A percentile compares a stretch with the other conserved stretches of the same genome.
These are phyloP conservation scores for Embidobia sp. DNA, from an alignment of 2,888 invertebrate genomes.

Conservation along the genomic window DNA sequence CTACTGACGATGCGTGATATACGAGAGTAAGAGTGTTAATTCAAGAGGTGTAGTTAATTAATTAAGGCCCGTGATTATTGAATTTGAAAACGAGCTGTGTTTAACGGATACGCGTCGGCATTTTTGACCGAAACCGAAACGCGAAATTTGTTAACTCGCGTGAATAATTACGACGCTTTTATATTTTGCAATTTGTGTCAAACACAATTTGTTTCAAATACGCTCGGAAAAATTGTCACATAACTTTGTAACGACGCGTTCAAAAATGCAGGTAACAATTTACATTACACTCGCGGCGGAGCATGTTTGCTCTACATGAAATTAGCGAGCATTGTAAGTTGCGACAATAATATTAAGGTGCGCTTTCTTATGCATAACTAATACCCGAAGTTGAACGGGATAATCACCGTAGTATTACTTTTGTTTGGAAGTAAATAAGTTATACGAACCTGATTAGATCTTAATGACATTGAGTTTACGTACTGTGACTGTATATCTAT, in stretches of 20 bases:
- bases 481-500: conserved; percentile 42
- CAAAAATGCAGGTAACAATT: too few relatives aligned
- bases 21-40: conserved; percentile 36
- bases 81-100: too few relatives aligned
- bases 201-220: too few relatives aligned
- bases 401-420: conserved; percentile 54
- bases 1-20: conserved; percentile 6
- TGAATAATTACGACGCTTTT: too few relatives aligned
- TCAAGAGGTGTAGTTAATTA: conserved; percentile 12
- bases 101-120: too few relatives aligned
- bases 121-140: not conserved
- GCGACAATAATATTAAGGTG: conserved; percentile 39
- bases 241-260: not conserved
- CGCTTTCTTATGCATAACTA: conserved; percentile 51
- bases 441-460: conserved; percentile 60
- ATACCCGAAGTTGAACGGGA: conserved; percentile 30
- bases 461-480: conserved; percentile 57
- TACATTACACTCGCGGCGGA: not conserved
- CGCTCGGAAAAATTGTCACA: too few relatives aligned
- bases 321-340: conserved; percentile 17
- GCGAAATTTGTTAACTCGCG: too few relatives aligned
- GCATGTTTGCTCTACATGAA: conserved; percentile 1
- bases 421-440: conserved; percentile 59
- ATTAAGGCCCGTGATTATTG: not conserved
- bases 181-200: too few relatives aligned